Conservation (phyloP, 2,797 vertebrate species). For the Urophycis tenuis region DNA sequence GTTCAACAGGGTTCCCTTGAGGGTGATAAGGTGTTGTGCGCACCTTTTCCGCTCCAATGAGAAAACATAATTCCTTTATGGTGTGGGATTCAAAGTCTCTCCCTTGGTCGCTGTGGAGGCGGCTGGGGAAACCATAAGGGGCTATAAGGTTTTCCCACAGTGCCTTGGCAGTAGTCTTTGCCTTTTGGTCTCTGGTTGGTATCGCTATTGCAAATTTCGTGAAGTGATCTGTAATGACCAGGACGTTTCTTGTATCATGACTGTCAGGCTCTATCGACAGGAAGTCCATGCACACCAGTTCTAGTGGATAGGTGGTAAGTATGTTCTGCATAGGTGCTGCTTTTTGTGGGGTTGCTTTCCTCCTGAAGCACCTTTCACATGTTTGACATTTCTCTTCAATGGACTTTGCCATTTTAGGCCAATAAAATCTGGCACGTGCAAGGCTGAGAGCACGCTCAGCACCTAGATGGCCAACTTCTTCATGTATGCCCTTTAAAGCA, state of each 20-base stretch:
- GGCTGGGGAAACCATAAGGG: background rate
- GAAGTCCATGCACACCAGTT: background rate
- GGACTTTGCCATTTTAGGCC: background rate
- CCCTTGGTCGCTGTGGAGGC: background rate
- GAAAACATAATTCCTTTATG: background rate
- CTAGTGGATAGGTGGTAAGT: background rate
- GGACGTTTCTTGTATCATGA: slow-evolving; percentile 17
- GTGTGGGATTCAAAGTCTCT: background rate
- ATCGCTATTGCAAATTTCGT: slow-evolving; percentile 24
- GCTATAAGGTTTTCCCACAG: too few relatives aligned
- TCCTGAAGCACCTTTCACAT: slow-evolving; percentile 2
- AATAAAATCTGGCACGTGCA: background rate
- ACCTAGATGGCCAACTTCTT: background rate
- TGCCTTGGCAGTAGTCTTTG: slow-evolving; percentile 18
- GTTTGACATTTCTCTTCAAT: slow-evolving; percentile 3
- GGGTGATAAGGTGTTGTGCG: too few relatives aligned
- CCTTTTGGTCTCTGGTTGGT: too few relatives aligned
- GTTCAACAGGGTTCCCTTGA: too few relatives aligned
- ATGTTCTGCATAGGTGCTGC: slow-evolving; percentile 5
- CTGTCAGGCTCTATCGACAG: too few relatives aligned
- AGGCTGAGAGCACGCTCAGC: background rate
- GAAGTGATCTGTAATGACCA: slow-evolving; percentile 28
- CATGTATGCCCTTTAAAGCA: background rate
- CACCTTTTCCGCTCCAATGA: slow-evolving; percentile 1
- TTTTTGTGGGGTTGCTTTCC: background rate